Evolutionary conservation across 2,113 vertebrate genomes (phyloP).

Genomic region (Echinops telfairi): DNA sequence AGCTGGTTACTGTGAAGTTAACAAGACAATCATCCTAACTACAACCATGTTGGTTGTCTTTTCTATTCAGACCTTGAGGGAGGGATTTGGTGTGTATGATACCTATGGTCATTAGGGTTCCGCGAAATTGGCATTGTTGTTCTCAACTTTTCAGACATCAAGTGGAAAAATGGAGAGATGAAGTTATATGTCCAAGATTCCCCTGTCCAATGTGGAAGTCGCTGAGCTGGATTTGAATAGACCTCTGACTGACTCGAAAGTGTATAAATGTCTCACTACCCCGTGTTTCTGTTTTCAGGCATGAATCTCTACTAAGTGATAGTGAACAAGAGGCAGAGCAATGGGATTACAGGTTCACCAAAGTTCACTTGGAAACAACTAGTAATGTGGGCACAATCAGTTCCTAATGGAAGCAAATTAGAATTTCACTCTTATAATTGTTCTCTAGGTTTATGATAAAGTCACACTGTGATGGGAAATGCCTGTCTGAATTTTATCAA

Average conservation of each 20-base stretch:
- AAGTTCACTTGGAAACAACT: not conserved
- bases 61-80: not conserved
- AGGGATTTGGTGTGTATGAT: not conserved
- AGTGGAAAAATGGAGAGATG: not conserved
- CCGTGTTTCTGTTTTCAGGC: not conserved
- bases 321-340: constrained; percentile 8
- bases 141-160: not conserved
- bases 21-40: constrained; percentile 4
- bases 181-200: not conserved
- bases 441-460: not conserved
- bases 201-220: not conserved
- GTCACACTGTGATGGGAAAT: not conserved
- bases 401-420: not conserved
- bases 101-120: not conserved
- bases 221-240: not conserved
- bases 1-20: not conserved
- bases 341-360: not conserved
- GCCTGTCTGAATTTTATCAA: not conserved
- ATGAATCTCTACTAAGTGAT: not conserved
- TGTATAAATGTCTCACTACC: not conserved
- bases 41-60: not conserved
- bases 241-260: not conserved
- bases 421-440: not conserved
- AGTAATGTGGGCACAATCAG: not conserved
- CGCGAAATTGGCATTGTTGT: not conserved